These are phyloP conservation scores for Brachycybe producta DNA, from an alignment of 2,888 invertebrate species.

Conservation along the genomic window DNA sequence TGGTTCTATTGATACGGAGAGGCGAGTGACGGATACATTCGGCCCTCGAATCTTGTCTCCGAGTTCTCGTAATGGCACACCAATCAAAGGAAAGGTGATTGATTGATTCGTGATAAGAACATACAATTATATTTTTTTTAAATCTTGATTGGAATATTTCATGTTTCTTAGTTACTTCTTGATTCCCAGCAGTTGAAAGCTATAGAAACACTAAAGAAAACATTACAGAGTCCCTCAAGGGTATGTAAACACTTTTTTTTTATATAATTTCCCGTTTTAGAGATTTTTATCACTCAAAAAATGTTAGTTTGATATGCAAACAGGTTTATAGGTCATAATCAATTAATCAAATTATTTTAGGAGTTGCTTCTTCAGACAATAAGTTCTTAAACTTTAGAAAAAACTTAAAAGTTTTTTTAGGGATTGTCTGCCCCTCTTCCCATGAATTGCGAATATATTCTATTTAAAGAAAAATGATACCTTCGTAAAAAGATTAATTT, in stretches of 20 bases:
- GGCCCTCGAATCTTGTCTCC: no score
- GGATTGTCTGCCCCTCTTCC: no score
- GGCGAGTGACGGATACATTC: neutral
- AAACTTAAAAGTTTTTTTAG: no score
- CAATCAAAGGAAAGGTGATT: neutral
- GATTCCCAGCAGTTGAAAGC: conserved; percentile 2
- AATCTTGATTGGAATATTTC: neutral
- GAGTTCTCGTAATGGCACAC: neutral
- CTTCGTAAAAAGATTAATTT: no score
- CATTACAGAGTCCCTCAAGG: neutral
- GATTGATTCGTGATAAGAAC: neutral
- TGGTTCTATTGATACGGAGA: neutral
- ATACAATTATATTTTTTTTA: neutral
- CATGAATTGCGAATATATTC: no score
- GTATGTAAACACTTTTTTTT: neutral
- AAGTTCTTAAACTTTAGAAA: no score
- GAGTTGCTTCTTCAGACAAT: no score
- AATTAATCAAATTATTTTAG: conserved; percentile 5
- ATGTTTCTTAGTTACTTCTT: neutral
- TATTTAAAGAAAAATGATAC: no score
- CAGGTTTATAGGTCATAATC: no score
- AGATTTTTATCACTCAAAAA: no score
- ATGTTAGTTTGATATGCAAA: no score
- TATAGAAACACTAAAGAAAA: neutral
- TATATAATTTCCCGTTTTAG: neutral